Conservation (phyloP, 1,140 invertebrate genomes). For the Globodera rostochiensis region DNA sequence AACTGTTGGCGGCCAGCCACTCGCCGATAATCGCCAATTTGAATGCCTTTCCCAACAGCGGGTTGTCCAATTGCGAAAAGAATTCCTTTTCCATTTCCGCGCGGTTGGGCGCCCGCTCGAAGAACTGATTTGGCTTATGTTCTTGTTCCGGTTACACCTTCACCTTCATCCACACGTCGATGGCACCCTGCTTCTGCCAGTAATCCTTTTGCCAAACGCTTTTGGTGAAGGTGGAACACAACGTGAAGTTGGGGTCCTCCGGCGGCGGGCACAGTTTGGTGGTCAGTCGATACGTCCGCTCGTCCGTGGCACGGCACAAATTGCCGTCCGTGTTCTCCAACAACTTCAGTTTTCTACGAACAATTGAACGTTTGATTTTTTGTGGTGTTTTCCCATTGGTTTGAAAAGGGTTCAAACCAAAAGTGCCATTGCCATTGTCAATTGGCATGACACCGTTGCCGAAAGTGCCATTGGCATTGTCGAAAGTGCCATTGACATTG, state of each 20-base stretch:
- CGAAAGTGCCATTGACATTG: too few species aligned
- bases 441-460: too few species aligned
- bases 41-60: conserved; percentile 63
- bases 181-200: conserved; percentile 65
- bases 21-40: conserved; percentile 65
- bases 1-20: conserved; percentile 62
- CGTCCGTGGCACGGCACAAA: conserved; percentile 61
- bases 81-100: conserved; percentile 64
- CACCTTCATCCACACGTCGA: conserved; percentile 61
- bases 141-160: neutral
- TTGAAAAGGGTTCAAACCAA: too few species aligned
- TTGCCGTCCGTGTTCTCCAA: conserved; percentile 65
- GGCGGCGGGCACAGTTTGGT: conserved; percentile 59
- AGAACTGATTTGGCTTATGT: conserved; percentile 40
- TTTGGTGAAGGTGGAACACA: conserved; percentile 63
- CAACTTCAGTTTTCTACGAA: conserved; percentile 56
- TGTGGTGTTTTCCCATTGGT: too few species aligned
- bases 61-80: conserved; percentile 64
- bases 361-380: too few species aligned
- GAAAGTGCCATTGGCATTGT: too few species aligned
- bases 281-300: conserved; percentile 60
- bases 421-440: too few species aligned
- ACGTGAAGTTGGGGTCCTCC: conserved; percentile 64
- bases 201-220: conserved; percentile 66
- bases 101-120: conserved; percentile 58